Evolutionary conservation across 2,797 vertebrate species (phyloP).

Genomic region (Steatocranus sp.): DNA sequence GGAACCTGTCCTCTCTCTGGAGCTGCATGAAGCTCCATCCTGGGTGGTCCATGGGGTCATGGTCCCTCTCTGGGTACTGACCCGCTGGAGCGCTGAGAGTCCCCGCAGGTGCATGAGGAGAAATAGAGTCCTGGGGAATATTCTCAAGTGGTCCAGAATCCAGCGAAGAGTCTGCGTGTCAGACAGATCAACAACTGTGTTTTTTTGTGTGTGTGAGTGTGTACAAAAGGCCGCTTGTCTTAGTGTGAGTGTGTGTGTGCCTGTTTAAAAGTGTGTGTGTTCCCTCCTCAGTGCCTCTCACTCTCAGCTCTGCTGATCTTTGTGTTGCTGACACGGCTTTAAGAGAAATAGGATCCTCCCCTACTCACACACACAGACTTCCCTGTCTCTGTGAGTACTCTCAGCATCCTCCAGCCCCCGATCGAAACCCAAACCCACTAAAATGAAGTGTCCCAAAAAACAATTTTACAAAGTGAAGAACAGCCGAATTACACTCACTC

Average conservation of each 20-base stretch:
- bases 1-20: neutral
- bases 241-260: neutral
- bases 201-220: neutral
- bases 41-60: neutral
- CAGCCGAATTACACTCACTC: fast-evolving
- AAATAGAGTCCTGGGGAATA: conserved; percentile 27
- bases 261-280: conserved; percentile 1
- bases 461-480: neutral
- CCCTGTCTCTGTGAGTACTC: neutral
- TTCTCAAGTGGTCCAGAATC: conserved; percentile 31
- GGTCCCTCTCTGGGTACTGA: neutral
- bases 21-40: neutral
- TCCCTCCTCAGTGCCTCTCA: conserved; percentile 36
- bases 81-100: conserved; percentile 4
- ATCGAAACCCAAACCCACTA: neutral
- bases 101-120: conserved; percentile 51
- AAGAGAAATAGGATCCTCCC: conserved; percentile 54
- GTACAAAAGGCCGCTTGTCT: conserved; percentile 15
- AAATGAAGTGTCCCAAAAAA: neutral
- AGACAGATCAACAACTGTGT: neutral
- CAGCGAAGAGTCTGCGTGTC: neutral
- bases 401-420: neutral
- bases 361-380: conserved; percentile 11
- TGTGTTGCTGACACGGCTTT: conserved; percentile 33
- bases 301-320: conserved; percentile 23